Base-by-base conservation (phyloP, 2,888 invertebrate species). In the Drosophila meridiana region DNA sequence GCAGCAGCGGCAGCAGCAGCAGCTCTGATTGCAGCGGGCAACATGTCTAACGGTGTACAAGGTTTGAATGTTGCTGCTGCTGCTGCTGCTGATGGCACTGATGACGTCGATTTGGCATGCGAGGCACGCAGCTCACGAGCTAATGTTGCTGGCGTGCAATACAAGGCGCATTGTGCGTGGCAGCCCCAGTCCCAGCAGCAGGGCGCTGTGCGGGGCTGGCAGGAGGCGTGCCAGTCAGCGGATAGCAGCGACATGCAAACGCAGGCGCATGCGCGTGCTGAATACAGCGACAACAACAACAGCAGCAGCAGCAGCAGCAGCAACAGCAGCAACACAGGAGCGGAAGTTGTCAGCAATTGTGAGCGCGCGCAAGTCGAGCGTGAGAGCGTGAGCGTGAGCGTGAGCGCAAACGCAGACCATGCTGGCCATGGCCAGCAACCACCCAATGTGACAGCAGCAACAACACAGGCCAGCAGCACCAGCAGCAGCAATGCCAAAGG, bases 291-390 rank as follows among this genome's bases (percentile, higher is more conserved):
- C 73, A 80, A 73, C 70, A 80, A 13, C 47, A 61, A 81, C 89
- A 83, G 59, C 75, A 67, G 75, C 73, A 80, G 69, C 75, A n/a
- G n/a, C n/a, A 64, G 8, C 64, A 64, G 2, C 64, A 65, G 1
- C 76, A 65, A 8, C 56, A 56, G 3, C 69, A 66, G 50, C 70
- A 73, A 62, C 57, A 64, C 58, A 40, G 81, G 76, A 90, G 76
- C 91, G 90, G 91, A 91, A 91, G 85, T 85, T 71, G 78, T 61
- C 68, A 87, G 69, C 69, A 87, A 87, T 68, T 80, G 73, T 67
- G 80, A 87, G 82, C 78, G 90, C 86, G 77, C 83, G 80, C 86
- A 82, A 88, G 77, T 87, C 78, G 85, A 84, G 82, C 85, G 83
- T 90, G 90, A 90, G 87, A 83, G 79, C 73, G 59, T 42, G 70